phyloP scores from a whole-genome alignment of 2,888 invertebrate species.

The Anorthoa munda region DNA sequence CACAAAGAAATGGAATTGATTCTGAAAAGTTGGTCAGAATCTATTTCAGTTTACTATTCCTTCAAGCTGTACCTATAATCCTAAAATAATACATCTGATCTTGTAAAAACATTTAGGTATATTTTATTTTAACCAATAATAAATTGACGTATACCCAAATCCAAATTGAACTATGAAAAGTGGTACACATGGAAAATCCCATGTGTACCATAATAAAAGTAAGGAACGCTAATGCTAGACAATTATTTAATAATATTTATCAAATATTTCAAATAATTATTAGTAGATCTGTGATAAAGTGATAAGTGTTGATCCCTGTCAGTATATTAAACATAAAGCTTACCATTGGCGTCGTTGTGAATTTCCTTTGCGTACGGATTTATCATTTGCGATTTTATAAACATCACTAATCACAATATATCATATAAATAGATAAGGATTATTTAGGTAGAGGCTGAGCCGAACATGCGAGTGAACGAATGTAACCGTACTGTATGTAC shows the following conservation, averaged over 20 bases:
- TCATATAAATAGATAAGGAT: slow-evolving; percentile 12
- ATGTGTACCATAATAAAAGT: not conserved
- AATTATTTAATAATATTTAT: too few relatives aligned
- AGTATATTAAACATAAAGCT: slow-evolving; percentile 50
- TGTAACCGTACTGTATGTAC: not conserved
- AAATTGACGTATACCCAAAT: too few relatives aligned
- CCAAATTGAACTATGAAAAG: too few relatives aligned
- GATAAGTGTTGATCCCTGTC: slow-evolving; percentile 16
- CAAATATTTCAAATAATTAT: too few relatives aligned
- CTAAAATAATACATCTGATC: not conserved
- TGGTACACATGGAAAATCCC: not conserved
- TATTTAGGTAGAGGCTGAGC: slow-evolving; percentile 3
- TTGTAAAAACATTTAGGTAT: too few relatives aligned
- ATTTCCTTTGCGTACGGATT: slow-evolving; percentile 34
- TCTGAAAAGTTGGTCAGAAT: not conserved
- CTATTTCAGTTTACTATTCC: not conserved
- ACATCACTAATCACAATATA: slow-evolving; percentile 65
- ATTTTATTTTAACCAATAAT: too few relatives aligned
- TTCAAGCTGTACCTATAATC: not conserved
- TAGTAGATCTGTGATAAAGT: not conserved
- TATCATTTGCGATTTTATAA: slow-evolving; percentile 35
- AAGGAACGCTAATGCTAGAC: not conserved
- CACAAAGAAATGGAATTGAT: not conserved
- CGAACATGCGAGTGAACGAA: not conserved
- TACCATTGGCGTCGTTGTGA: slow-evolving; percentile 46